A percentile compares a stretch with the other conserved stretches of the same genome.
These are phyloP conservation scores for Gymnopithys bicolor DNA, from an alignment of 2,797 vertebrate species.

Conservation along the genomic window DNA sequence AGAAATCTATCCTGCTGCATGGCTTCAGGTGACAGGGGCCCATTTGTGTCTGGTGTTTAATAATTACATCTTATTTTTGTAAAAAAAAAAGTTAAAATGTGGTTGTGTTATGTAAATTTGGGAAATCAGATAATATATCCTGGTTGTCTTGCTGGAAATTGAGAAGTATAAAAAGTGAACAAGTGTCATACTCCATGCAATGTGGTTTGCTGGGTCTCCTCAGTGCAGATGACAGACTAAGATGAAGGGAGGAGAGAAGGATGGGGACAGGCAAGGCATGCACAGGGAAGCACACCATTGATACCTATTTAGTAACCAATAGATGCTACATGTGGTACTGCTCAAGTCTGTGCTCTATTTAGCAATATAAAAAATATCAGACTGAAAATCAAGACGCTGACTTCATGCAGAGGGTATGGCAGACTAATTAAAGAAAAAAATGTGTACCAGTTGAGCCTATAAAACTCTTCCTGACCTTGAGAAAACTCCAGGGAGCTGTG, in stretches of 20 bases:
- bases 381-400: constrained; percentile 64
- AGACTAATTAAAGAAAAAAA: constrained; percentile 66
- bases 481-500: constrained; percentile 65
- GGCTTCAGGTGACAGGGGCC: neutral
- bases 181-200: accelerated
- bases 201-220: neutral
- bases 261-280: neutral
- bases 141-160: neutral
- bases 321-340: neutral
- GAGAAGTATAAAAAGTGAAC: neutral
- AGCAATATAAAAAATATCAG: constrained; percentile 46
- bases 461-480: constrained; percentile 59
- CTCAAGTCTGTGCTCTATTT: neutral
- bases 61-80: neutral
- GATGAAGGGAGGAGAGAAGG: neutral
- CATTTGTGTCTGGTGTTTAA: neutral
- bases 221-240: neutral
- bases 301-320: neutral
- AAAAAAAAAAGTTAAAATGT: neutral
- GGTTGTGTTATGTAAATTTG: neutral
- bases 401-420: constrained; percentile 63
- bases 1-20: accelerated
- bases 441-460: constrained; percentile 6
- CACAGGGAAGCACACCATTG: neutral
- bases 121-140: neutral